Conservation (phyloP, 2,113 vertebrate species). For the Plotosus lineatus region DNA sequence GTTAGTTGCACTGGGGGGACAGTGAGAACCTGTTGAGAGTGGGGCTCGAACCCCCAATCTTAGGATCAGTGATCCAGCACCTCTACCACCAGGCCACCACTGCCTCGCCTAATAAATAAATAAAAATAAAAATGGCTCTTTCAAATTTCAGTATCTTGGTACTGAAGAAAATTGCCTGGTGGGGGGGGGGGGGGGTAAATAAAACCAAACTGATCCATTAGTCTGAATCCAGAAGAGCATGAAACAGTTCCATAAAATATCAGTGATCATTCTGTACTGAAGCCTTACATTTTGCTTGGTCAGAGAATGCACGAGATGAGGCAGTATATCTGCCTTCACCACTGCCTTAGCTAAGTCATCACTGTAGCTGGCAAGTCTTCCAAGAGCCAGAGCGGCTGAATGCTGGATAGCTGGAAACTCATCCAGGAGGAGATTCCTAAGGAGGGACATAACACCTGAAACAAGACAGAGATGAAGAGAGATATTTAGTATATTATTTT, state of each 20-base stretch:
- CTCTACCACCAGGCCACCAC: too few species aligned
- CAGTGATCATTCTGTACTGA: background rate
- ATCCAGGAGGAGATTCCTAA: constrained; percentile 87
- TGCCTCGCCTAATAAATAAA: too few species aligned
- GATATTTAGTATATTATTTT: too few species aligned
- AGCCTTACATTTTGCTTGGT: constrained; percentile 86
- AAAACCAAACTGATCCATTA: background rate
- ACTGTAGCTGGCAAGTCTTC: constrained; percentile 87
- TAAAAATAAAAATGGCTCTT: background rate
- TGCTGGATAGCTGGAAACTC: constrained; percentile 87
- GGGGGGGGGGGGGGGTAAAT: background rate
- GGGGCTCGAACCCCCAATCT: too few species aligned
- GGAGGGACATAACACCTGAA: constrained; percentile 86
- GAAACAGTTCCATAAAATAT: background rate
- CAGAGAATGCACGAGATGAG: constrained; percentile 84
- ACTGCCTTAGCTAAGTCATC: constrained; percentile 86
- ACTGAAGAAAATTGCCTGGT: background rate
- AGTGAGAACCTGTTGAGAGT: too few species aligned
- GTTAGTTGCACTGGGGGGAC: too few species aligned
- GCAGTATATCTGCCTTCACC: constrained; percentile 87
- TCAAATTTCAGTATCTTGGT: background rate
- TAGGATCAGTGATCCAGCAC: too few species aligned
- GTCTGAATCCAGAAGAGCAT: background rate
- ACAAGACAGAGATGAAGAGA: constrained; percentile 42
- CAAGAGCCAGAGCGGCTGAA: constrained; percentile 85